Evolutionary conservation across 53 echinoderm and acorn worm species (phyloP).

Genomic region (Actinopyga echinites): DNA sequence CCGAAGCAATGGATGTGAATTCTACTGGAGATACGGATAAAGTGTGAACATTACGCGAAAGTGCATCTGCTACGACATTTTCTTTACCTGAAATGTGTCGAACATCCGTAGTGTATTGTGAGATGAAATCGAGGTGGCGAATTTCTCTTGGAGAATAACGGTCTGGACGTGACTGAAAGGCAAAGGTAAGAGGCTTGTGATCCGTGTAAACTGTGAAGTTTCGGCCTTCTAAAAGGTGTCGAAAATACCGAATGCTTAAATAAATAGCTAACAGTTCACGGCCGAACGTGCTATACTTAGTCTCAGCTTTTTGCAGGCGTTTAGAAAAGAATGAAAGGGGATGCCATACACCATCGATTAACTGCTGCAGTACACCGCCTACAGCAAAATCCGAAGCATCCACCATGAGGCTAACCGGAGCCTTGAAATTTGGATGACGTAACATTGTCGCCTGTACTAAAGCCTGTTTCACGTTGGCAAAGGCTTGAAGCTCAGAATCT

Average conservation of each 20-base stretch:
- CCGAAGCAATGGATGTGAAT: not conserved
- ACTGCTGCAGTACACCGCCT: too few relatives aligned
- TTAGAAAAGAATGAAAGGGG: constrained; percentile 59
- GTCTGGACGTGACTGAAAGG: constrained; percentile 18
- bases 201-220: not conserved
- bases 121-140: constrained; percentile 44
- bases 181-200: constrained; percentile 11
- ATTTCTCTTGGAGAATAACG: too few relatives aligned
- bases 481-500: not conserved
- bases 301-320: constrained; percentile 45
- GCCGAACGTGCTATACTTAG: constrained; percentile 49
- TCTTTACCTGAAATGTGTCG: constrained; percentile 25
- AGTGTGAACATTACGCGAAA: not conserved
- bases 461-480: constrained; percentile 6
- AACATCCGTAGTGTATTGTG: constrained; percentile 47
- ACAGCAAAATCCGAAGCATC: constrained; percentile 47
- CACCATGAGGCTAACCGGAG: constrained; percentile 41
- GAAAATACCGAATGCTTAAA: constrained; percentile 43
- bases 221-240: constrained; percentile 46
- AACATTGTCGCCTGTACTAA: constrained; percentile 11
- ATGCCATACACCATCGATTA: constrained; percentile 29
- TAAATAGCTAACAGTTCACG: constrained; percentile 46
- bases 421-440: constrained; percentile 15
- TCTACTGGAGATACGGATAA: not conserved
- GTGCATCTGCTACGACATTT: constrained; percentile 49